Conservation (phyloP, 2,888 invertebrate species). For the Harpagoxenus sublaevis region DNA sequence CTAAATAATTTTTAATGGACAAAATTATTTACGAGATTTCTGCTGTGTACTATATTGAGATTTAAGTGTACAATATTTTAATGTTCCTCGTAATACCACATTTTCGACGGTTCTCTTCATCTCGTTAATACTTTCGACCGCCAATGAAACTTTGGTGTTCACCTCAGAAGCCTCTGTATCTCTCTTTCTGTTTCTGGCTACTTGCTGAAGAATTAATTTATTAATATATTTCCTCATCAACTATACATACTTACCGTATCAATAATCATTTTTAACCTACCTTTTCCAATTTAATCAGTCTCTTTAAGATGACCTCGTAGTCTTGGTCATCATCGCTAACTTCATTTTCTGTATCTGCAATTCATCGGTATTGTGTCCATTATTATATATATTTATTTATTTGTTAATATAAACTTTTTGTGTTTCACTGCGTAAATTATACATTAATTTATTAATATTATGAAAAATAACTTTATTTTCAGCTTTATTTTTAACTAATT, state of each 20-base stretch:
- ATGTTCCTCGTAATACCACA: conserved; percentile 74
- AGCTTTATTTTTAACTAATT: background rate
- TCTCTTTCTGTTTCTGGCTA: conserved; percentile 80
- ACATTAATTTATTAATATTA: background rate
- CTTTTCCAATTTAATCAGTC: conserved; percentile 84
- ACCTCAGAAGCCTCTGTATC: conserved; percentile 82
- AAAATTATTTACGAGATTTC: background rate
- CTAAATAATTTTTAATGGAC: background rate
- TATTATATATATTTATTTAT: conserved; percentile 15
- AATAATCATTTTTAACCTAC: conserved; percentile 64
- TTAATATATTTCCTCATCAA: conserved; percentile 19
- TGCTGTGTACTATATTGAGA: background rate
- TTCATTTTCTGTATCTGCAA: conserved; percentile 83
- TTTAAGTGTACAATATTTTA: conserved; percentile 3
- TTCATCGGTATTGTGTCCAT: background rate
- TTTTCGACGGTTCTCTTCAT: conserved; percentile 82
- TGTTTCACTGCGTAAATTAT: background rate
- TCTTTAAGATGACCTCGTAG: conserved; percentile 82
- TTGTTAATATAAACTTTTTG: background rate
- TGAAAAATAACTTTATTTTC: background rate
- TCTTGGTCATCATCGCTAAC: conserved; percentile 81
- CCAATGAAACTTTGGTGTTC: conserved; percentile 79
- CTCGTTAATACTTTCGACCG: conserved; percentile 82
- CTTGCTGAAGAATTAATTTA: conserved; percentile 75
- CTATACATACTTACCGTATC: conserved; percentile 13